Conservation (phyloP, 2,797 vertebrate species). For the Thunnus albacares region DNA sequence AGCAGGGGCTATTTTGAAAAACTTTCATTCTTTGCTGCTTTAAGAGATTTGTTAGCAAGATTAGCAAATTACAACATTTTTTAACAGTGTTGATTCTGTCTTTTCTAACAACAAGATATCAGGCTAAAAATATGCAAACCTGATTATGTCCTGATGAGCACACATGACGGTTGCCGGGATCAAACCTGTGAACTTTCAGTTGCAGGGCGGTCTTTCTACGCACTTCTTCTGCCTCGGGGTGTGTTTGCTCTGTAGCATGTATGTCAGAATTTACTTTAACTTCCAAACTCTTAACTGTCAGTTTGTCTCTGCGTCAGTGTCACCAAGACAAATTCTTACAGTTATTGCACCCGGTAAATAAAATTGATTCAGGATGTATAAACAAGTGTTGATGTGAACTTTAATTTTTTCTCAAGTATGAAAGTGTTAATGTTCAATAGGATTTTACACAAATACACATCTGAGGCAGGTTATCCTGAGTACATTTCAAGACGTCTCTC, state of each 20-base stretch:
- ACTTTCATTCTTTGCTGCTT: no score
- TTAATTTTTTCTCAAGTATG: constrained; percentile 9
- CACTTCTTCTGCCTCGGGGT: constrained; percentile 45
- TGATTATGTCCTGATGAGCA: constrained; percentile 24
- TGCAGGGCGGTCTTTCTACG: constrained; percentile 24
- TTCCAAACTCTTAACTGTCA: constrained; percentile 40
- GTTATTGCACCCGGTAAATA: constrained; percentile 33
- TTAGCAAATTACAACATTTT: no score
- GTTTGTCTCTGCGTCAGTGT: constrained; percentile 16
- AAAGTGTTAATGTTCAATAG: constrained; percentile 47
- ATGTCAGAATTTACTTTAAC: constrained; percentile 27
- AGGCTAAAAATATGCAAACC: constrained; percentile 12
- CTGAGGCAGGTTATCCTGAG: constrained; percentile 51
- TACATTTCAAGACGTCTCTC: constrained; percentile 55
- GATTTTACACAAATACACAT: constrained; percentile 54
- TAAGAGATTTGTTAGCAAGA: no score
- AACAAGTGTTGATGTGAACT: constrained; percentile 34
- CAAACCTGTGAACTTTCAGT: constrained; percentile 25
- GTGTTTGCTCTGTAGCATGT: constrained; percentile 43
- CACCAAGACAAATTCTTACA: constrained; percentile 6
- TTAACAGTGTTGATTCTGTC: not conserved
- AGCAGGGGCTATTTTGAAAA: no score
- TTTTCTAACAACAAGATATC: not conserved
- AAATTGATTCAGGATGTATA: constrained; percentile 30
- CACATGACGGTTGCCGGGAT: constrained; percentile 17